Evolutionary conservation across 2,888 invertebrate genomes (phyloP), one percentile per base, ranked within the genome.

Genomic region (Creontiades dilutus): DNA sequence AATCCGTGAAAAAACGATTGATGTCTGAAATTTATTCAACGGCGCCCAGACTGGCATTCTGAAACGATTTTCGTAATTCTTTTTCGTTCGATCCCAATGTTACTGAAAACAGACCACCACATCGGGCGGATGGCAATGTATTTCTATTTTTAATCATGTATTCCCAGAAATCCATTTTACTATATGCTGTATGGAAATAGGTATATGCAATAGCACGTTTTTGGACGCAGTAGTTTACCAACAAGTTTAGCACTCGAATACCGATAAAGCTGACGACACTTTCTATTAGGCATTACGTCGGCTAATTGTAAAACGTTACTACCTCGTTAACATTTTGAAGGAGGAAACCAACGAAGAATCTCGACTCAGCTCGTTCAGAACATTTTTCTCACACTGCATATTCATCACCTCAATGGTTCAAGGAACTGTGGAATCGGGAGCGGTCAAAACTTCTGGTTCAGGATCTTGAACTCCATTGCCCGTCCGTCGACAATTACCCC

Each of bases 271-370:
- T 68, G 68, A 68, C 68, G 2, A 68, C 5, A 12, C 27, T 23
- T 23, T 11, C 27, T 23, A 68, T 68, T 23, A 23, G 68, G 23
- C 23, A 68, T 68, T 27, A 13, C 68, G 27, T 68, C 27, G 68
- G 68, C 68, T 68, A 68, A 68, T 68, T 23, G 68, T 68, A 23
- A 68, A 11, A 23, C 68, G 68, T 68, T 68, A 12, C 19, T 27
- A 68, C 68, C 23, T 23, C 68, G 68, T 68, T 68, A 23, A 68
- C 68, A 68, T 68, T 68, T 68, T 23, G 19, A 68, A 68, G 68
- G 68, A 23, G 68, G 68, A 68, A 68, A 68, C 27, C n/a, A 57
- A n/a, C n/a, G 7, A 23, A 19, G 68, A 68, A 68, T 12, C 3
- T 11, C 23, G 68, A 68, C 23, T 68, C 68, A 68, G 68, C 68